Conservation (phyloP, 2,888 invertebrate genomes). For the Uloborus plumipes region DNA sequence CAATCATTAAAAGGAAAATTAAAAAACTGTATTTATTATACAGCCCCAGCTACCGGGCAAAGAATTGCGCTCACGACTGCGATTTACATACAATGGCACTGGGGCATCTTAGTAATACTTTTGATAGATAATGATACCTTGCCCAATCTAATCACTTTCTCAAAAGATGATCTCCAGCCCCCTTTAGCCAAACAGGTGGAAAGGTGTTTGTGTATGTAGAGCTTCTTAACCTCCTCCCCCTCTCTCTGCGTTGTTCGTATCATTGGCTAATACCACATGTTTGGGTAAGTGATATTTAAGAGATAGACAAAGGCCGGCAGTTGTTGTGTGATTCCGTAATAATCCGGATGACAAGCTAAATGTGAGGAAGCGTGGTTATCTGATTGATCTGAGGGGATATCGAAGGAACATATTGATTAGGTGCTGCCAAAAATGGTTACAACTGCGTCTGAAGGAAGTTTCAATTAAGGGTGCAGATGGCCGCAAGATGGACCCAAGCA, state of each 20-base stretch:
- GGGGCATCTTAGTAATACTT: conserved; percentile 44
- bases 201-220: background rate
- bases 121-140: conserved; percentile 54
- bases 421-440: too few relatives aligned
- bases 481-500: too few relatives aligned
- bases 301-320: too few relatives aligned
- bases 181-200: background rate
- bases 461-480: too few relatives aligned
- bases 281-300: conserved; percentile 7
- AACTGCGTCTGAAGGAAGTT: too few relatives aligned
- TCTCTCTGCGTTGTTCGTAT: background rate
- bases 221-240: too few relatives aligned
- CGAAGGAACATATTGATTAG: too few relatives aligned
- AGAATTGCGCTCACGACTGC: conserved; percentile 22
- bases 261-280: background rate
- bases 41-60: conserved; percentile 24
- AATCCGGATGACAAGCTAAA: too few relatives aligned
- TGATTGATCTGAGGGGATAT: too few relatives aligned
- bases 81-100: conserved; percentile 57
- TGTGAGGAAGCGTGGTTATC: too few relatives aligned
- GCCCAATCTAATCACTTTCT: conserved; percentile 21
- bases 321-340: too few relatives aligned
- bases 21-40: conserved; percentile 55
- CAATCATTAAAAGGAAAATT: conserved; percentile 56
- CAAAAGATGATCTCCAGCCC: conserved; percentile 10